A percentile compares a stretch with the other conserved stretches of the same genome.
phyloP scores from a whole-genome alignment of 2,797 vertebrate species.

The Salarias fasciatus region DNA sequence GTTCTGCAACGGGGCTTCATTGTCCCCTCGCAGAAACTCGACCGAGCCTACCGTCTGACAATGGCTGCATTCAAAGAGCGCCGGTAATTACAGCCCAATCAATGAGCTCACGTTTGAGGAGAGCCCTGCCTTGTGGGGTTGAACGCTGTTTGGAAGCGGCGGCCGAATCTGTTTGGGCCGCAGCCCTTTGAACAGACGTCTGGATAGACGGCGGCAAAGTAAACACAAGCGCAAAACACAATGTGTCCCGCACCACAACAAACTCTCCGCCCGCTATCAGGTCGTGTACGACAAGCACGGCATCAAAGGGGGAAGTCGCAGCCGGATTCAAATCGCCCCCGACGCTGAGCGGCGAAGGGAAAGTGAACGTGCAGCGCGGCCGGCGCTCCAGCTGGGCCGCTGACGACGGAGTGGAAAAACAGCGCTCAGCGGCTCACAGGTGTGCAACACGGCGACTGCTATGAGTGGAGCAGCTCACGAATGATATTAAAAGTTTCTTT shows the following conservation, averaged over 20 bases:
- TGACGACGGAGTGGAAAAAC: conserved; percentile 36
- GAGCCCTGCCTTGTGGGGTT: conserved; percentile 48
- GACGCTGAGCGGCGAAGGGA: conserved; percentile 31
- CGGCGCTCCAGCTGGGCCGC: conserved; percentile 50
- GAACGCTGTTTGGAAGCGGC: conserved; percentile 54
- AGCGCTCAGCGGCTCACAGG: conserved; percentile 31
- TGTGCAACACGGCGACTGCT: conserved; percentile 33
- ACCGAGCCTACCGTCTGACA: conserved; percentile 49
- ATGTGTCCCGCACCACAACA: conserved; percentile 57
- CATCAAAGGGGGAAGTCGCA: conserved; percentile 48
- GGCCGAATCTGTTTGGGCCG: conserved; percentile 40
- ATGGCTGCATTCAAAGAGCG: conserved; percentile 49
- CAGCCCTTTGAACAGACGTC: conserved; percentile 51
- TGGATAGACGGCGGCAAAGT: conserved; percentile 60
- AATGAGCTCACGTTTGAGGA: conserved; percentile 63
- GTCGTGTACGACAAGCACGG: conserved; percentile 46
- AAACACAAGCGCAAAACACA: conserved; percentile 64
- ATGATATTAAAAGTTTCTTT: conserved; percentile 26
- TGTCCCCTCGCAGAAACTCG: conserved; percentile 60
- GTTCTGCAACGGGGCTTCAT: conserved; percentile 65
- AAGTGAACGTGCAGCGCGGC: conserved; percentile 36
- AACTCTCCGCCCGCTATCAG: conserved; percentile 48
- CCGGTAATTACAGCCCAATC: conserved; percentile 63
- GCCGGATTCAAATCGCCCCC: conserved; percentile 39
- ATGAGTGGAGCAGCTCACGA: conserved; percentile 20